Conservation (phyloP, 1,140 invertebrate species). For the Scaptomyza graminum region DNA sequence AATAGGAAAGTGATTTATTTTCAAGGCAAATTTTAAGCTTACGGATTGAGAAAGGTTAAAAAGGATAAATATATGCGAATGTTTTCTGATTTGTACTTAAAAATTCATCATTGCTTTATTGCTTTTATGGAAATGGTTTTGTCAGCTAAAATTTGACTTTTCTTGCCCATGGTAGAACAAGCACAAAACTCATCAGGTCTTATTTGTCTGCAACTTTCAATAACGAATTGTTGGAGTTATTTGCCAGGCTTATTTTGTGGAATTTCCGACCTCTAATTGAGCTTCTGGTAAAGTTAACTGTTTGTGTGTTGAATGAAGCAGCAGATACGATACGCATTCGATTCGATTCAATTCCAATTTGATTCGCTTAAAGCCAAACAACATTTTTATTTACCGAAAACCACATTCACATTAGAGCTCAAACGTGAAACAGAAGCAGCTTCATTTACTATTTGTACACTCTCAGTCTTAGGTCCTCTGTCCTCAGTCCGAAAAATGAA, state of each 20-base stretch:
- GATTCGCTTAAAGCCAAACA: slow-evolving; percentile 50
- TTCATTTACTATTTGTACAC: slow-evolving; percentile 37
- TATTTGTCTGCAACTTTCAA: neutral
- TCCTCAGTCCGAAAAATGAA: neutral
- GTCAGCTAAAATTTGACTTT: neutral
- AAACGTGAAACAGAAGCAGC: slow-evolving; percentile 22
- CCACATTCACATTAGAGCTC: neutral
- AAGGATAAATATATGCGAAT: no score
- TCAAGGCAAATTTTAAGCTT: no score
- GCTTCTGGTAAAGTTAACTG: slow-evolving; percentile 11
- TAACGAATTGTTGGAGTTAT: slow-evolving; percentile 19
- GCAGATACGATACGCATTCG: neutral
- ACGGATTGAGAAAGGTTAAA: no score
- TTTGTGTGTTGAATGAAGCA: neutral
- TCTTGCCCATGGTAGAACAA: neutral
- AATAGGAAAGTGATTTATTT: neutral
- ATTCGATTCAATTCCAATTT: slow-evolving; percentile 8
- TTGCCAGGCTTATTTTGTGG: slow-evolving; percentile 4
- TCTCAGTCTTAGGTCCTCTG: slow-evolving; percentile 13
- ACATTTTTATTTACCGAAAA: slow-evolving; percentile 51
- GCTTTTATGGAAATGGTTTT: neutral
- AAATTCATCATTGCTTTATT: no score
- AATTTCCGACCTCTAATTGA: slow-evolving; percentile 49
- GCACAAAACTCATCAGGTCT: slow-evolving; percentile 3
- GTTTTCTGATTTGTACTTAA: no score